Percentiles rank a stretch among this genome's conserved stretches.
These are phyloP conservation scores for Seriola rivoliana DNA, from an alignment of 2,113 vertebrate genomes.

Conservation along the genomic window DNA sequence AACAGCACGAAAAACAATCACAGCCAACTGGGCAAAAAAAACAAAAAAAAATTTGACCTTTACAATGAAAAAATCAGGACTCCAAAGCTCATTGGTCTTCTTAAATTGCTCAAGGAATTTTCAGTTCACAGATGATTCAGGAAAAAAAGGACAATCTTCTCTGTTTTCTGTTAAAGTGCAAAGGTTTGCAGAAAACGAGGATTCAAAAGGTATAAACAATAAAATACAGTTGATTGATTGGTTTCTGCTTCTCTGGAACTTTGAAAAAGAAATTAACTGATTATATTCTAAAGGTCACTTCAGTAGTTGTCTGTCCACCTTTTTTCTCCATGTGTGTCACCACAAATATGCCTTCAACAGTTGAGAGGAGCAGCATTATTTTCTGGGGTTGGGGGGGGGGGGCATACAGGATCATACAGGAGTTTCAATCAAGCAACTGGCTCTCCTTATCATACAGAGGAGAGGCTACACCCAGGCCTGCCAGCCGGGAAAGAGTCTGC, in stretches of 20 bases:
- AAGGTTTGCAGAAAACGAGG: neutral
- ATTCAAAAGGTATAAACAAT: neutral
- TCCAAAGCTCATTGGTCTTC: neutral
- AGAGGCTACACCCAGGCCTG: conserved; percentile 91
- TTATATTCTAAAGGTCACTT: neutral
- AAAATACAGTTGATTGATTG: neutral
- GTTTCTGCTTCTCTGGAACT: neutral
- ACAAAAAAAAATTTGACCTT: neutral
- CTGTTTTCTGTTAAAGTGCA: conserved; percentile 25
- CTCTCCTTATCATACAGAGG: neutral
- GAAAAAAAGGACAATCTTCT: neutral
- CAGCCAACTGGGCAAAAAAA: neutral
- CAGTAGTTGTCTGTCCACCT: neutral
- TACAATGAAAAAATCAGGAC: neutral
- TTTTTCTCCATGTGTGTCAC: neutral
- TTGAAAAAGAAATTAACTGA: neutral
- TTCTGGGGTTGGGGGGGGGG: too few relatives aligned
- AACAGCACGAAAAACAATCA: conserved; percentile 1
- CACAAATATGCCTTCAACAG: neutral
- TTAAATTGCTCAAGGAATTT: neutral
- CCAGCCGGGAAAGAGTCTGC: conserved; percentile 94
- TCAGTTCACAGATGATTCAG: neutral
- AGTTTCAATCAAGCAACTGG: neutral
- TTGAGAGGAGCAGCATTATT: neutral
- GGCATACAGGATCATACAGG: too few relatives aligned